Percentiles rank a stretch among this genome's conserved stretches.
phyloP scores from a whole-genome alignment of 2,888 invertebrate species.

The Adineta ricciae region DNA sequence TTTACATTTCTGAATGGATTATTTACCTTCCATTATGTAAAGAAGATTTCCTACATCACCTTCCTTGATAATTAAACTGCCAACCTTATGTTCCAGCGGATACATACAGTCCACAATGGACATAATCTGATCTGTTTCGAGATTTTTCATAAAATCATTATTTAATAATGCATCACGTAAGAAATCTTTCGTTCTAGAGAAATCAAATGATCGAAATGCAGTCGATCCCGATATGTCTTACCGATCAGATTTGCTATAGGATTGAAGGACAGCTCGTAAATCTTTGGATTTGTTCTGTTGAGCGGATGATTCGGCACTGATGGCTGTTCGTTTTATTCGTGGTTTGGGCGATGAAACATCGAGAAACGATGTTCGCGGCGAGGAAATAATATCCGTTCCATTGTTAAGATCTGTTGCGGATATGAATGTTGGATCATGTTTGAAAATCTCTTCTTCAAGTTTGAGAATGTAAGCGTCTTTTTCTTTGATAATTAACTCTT shows the following conservation, averaged over 20 bases:
- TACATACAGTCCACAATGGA: slow-evolving; percentile 99
- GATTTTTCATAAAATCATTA: slow-evolving; percentile 98
- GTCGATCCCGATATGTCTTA: neutral
- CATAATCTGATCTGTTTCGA: slow-evolving; percentile 69
- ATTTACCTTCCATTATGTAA: slow-evolving; percentile 86
- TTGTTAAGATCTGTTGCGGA: slow-evolving; percentile 13
- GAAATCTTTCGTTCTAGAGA: slow-evolving; percentile 34
- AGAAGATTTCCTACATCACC: slow-evolving; percentile 65
- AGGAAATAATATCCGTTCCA: neutral
- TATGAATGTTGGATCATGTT: slow-evolving; percentile 14
- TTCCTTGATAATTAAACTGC: slow-evolving; percentile 72
- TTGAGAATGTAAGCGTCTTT: slow-evolving; percentile 26
- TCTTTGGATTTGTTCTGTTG: slow-evolving; percentile 27
- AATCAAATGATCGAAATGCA: too few relatives aligned
- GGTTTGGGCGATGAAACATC: neutral
- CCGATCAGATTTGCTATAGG: slow-evolving; percentile 24
- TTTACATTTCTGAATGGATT: neutral
- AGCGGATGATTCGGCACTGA: slow-evolving; percentile 28
- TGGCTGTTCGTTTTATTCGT: slow-evolving; percentile 29
- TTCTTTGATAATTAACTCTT: slow-evolving; percentile 32
- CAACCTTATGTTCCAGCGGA: slow-evolving; percentile 72
- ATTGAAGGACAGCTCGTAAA: neutral
- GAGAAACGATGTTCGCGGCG: neutral
- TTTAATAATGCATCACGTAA: slow-evolving; percentile 78
- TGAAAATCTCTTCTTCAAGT: slow-evolving; percentile 24